A percentile compares a stretch with the other conserved stretches of the same genome.
phyloP scores from a whole-genome alignment of 2,113 vertebrate genomes.

The Upupa epops region DNA sequence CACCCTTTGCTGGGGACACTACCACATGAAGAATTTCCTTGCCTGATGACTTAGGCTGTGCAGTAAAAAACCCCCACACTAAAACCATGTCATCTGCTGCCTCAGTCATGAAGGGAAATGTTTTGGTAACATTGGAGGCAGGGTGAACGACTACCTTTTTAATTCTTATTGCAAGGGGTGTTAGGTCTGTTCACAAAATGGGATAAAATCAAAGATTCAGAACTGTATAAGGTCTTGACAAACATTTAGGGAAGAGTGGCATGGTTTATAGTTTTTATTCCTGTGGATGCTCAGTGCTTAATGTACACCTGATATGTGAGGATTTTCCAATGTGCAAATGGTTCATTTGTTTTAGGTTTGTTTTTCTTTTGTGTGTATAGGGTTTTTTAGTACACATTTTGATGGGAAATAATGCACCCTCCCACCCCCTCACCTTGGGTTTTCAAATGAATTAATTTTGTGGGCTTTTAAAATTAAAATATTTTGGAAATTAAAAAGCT shows the following conservation, averaged over 20 bases:
- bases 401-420: background rate
- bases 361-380: background rate
- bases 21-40: background rate
- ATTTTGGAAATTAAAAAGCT: background rate
- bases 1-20: background rate
- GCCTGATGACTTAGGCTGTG: background rate
- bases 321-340: background rate
- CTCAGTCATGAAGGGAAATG: background rate
- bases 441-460: background rate
- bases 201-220: background rate
- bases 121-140: background rate
- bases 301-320: background rate
- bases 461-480: background rate
- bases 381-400: background rate
- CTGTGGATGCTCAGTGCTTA: background rate
- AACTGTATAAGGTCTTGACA: background rate
- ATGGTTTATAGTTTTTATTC: background rate
- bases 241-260: background rate
- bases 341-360: background rate
- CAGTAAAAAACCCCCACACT: background rate
- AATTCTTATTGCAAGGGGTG: background rate
- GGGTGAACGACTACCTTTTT: background rate
- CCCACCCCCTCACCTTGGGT: background rate
- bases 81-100: background rate
- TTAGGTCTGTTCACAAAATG: background rate